These are phyloP conservation scores for Eulimnadia texana DNA, from an alignment of 1,140 invertebrate species.

Conservation along the genomic window DNA sequence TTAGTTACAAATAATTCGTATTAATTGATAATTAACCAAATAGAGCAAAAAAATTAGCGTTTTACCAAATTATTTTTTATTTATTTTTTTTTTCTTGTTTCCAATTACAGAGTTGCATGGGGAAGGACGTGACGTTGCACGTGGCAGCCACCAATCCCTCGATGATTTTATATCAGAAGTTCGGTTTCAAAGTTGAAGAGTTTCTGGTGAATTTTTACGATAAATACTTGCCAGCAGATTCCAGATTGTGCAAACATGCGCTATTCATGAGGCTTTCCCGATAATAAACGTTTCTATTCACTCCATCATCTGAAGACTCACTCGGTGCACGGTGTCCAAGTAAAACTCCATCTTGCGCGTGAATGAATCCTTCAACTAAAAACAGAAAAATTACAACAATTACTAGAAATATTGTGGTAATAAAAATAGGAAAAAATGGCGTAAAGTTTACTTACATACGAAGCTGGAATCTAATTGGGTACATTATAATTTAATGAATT, in stretches of 20 bases:
- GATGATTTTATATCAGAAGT: slow-evolving; percentile 57
- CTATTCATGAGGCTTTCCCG: slow-evolving; percentile 60
- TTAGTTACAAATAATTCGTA: no score
- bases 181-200: slow-evolving; percentile 85
- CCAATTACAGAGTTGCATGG: slow-evolving; percentile 63
- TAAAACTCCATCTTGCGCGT: slow-evolving; percentile 36
- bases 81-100: slow-evolving; percentile 24
- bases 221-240: slow-evolving; percentile 66
- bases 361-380: slow-evolving; percentile 35
- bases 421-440: no score
- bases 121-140: slow-evolving; percentile 79
- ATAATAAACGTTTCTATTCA: slow-evolving; percentile 26
- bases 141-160: slow-evolving; percentile 81
- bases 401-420: no score
- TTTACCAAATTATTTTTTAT: slow-evolving; percentile 19
- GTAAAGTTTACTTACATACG: no score
- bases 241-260: slow-evolving; percentile 68
- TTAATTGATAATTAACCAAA: neutral
- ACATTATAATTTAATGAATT: no score
- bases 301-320: slow-evolving; percentile 19
- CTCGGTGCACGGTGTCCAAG: slow-evolving; percentile 35
- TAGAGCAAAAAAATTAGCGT: neutral
- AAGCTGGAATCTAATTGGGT: no score
- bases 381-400: slow-evolving; percentile 21
- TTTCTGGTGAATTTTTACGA: slow-evolving; percentile 79